These are phyloP conservation scores for Mus musculus DNA, from an alignment of 2,113 vertebrate species.

Conservation along the genomic window DNA sequence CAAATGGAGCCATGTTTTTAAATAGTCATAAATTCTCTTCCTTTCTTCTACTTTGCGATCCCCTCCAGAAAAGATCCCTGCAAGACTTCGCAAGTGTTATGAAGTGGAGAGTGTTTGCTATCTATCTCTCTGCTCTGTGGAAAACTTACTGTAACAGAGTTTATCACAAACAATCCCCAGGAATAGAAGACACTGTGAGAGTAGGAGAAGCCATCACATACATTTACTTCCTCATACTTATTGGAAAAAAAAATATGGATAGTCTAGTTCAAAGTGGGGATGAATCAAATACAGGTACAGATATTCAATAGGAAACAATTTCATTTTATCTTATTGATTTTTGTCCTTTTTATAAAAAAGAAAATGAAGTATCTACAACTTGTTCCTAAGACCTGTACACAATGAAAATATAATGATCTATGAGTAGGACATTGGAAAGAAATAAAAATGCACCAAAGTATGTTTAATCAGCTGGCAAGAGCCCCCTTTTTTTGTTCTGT, in stretches of 20 bases:
- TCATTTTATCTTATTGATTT: neutral
- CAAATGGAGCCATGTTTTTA: fast-evolving
- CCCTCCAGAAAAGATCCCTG: neutral
- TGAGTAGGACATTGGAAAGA: too few species aligned
- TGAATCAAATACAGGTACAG: neutral
- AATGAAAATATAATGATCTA: neutral
- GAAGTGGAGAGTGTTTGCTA: neutral
- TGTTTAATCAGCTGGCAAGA: neutral
- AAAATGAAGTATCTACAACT: neutral
- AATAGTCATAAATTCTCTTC: neutral
- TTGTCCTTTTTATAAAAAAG: neutral
- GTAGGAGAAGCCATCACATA: neutral
- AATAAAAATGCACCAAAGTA: neutral
- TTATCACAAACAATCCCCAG: neutral
- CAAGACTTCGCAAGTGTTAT: neutral
- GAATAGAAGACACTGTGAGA: neutral
- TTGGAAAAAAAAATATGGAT: neutral
- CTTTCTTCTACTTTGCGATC: neutral
- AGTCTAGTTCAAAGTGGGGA: neutral
- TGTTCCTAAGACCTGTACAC: neutral
- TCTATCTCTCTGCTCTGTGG: neutral
- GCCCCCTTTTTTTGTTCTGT: neutral
- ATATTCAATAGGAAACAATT: neutral
- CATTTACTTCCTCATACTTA: neutral
- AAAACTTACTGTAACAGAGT: neutral